Evolutionary conservation across 2,113 vertebrate species (phyloP), one percentile per base, ranked within the genome.

Genomic region (Colius striatus): DNA sequence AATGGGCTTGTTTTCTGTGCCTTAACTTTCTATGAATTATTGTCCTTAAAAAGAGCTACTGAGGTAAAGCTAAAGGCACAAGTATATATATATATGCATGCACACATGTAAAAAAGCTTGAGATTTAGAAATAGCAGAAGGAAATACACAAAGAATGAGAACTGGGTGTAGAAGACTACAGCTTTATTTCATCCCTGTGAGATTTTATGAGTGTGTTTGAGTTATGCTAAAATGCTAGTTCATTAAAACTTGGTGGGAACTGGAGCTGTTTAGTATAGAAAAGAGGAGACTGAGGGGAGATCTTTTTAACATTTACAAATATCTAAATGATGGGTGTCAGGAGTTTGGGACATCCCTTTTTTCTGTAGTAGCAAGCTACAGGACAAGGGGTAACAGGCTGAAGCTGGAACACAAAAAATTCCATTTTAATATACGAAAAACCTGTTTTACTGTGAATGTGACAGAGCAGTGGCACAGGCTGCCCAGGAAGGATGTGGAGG

Each of bases 101-200:
- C 3, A 16, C 5, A 25, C 8, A n/a, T 5, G 26, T 9, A 50
- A 0, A 0, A 38, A 89, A 75, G 4, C 17, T 12, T 73, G 8
- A 48, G 29, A 34, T 71, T 77, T 16, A 34, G 34, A 43, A 78
- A 81, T 63, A 75, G 10, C 26, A 75, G 38, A 9, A 55, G 5
- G 27, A 91, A 67, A 14, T 36, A 20, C 8, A 48, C 20, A 60
- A 65, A 51, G 20, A 84, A 58, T 34, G 29, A 67, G 10, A 9
- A 51, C 6, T 62, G 7, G 25, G 16, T 47, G 50, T 38, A 68
- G 26, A 87, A 63, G 1, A 13, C 5, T 50, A 32, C 4, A 26
- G 4, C 29, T 79, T 63, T 72, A 51, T 61, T 71, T 21, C 1
- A 3, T 19, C 32, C 86, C 16, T 60, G 17, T 78, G 23, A 58